Percentiles rank a stretch among this genome's conserved stretches.
Conservation (phyloP, 2,888 invertebrate genomes). For the Polydesmus complanatus region DNA sequence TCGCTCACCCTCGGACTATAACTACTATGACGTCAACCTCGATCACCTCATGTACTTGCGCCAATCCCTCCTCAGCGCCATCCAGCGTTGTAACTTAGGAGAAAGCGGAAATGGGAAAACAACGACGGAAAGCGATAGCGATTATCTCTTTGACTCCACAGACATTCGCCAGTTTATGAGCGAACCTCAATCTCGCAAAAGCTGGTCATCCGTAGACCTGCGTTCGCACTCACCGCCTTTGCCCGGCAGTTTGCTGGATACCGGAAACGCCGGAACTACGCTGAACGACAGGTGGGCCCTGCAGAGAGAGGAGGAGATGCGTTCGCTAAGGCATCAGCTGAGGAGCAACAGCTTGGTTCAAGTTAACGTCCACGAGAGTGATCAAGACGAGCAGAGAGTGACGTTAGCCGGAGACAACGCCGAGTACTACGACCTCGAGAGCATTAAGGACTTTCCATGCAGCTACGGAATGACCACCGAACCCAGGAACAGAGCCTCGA, state of each 20-base stretch:
- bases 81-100: constrained; percentile 24
- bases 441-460: constrained; percentile 21
- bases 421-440: constrained; percentile 20
- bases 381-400: too few relatives aligned
- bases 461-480: constrained; percentile 21
- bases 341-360: not conserved
- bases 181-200: not conserved
- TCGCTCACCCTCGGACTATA: not conserved
- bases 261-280: not conserved
- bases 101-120: not conserved
- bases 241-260: too few relatives aligned
- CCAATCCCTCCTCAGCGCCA: constrained; percentile 26
- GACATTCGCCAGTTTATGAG: not conserved
- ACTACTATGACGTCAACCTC: constrained; percentile 21
- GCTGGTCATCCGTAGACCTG: not conserved
- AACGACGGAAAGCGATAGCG: not conserved
- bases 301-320: not conserved
- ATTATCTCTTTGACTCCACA: too few relatives aligned
- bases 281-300: not conserved
- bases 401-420: constrained; percentile 22
- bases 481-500: constrained; percentile 24
- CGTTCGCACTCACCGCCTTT: not conserved
- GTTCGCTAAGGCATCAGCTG: not conserved
- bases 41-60: constrained; percentile 27
- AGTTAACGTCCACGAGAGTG: not conserved